These are phyloP conservation scores for Asarcornis scutulata DNA, from an alignment of 2,113 vertebrate species.

Conservation along the genomic window DNA sequence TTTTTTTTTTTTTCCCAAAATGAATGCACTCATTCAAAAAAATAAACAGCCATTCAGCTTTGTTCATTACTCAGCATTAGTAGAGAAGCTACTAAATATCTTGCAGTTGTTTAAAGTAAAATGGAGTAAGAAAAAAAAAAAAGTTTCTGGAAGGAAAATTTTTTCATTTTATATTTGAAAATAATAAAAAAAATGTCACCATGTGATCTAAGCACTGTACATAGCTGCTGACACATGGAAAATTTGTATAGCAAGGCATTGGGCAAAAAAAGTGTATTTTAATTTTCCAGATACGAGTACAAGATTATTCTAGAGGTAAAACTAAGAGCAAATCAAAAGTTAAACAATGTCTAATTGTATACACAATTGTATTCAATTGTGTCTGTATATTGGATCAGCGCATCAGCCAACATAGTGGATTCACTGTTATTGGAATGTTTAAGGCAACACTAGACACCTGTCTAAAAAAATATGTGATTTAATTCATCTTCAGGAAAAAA, in stretches of 20 bases:
- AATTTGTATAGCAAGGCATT: not conserved
- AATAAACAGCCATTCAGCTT: not conserved
- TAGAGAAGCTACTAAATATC: not conserved
- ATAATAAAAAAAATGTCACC: not conserved
- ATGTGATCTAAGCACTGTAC: not conserved
- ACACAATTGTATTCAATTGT: not conserved
- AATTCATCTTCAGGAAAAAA: not conserved
- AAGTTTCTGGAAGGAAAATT: accelerated
- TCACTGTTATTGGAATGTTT: not conserved
- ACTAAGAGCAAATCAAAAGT: not conserved
- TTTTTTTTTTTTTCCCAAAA: not conserved
- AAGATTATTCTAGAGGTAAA: not conserved
- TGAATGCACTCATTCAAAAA: not conserved
- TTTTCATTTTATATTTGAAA: not conserved
- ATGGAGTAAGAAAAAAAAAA: not conserved
- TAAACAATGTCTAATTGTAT: not conserved
- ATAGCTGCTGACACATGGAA: not conserved
- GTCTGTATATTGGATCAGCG: not conserved
- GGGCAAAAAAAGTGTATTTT: not conserved
- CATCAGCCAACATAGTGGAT: accelerated
- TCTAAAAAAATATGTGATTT: not conserved
- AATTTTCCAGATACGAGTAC: not conserved
- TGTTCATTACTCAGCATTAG: not conserved
- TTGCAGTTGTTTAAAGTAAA: not conserved
- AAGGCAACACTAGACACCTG: not conserved